Evolutionary conservation across 2,888 invertebrate species (phyloP), one percentile per base, ranked within the genome.

Genomic region (Tetanocera ferruginea): DNA sequence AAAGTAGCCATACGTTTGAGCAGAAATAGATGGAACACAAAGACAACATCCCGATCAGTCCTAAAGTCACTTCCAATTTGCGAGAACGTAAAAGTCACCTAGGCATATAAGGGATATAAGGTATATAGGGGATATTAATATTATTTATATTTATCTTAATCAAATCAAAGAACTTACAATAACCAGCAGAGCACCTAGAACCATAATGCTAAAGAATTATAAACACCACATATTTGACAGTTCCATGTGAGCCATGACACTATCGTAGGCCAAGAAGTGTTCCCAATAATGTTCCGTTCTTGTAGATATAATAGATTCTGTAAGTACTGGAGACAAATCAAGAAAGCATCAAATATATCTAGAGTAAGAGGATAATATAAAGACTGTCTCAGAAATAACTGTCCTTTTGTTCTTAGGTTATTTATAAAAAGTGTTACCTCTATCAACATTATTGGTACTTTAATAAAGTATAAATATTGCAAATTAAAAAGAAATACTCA

Each of bases 131-230:
- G n/a, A n/a, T n/a, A 71, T 34, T 11, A 31, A 11, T n/a, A 1
- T 52, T 69, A 25, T 23, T 14, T 31, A 69, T 28, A n/a, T 5
- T 23, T 23, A 31, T 49, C 9, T 3, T 43, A n/a, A n/a, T n/a
- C n/a, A n/a, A 55, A 72, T 6, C 31, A 8, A n/a, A 17, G 6
- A 23, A 34, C 93, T 87, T 96, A 96, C 90, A 94, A 93, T 86
- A 95, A 96, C 83, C 95, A 92, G 78, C 95, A 90, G 82, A 93
- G 93, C 81, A 95, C 91, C 81, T 83, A 95, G 92, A 86, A 94
- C 93, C 34, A 95, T 88, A 94, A 95, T 95, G 1, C 93, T 88
- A 88, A 94, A 95, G 88, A 95, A 95, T 1, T 93, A 89, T 0
- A 94, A 86, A 0, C 94, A 92, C 94, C 94, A 95, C 51, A 95